Evolutionary conservation across 1,140 invertebrate species (phyloP).

Genomic region (Drosophila subpulchrella): DNA sequence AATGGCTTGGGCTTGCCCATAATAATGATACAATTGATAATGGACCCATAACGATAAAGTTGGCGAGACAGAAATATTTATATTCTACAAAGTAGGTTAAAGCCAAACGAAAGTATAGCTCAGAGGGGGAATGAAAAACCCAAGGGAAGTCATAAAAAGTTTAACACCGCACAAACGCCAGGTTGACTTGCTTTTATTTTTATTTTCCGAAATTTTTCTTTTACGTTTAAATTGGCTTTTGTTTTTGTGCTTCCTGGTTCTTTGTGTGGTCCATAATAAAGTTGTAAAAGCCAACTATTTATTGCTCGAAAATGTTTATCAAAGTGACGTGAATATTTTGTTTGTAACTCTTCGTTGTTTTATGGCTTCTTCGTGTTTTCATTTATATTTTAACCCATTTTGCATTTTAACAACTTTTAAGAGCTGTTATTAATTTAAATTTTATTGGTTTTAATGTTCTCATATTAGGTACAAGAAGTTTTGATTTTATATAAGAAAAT

Average conservation of each 20-base stretch:
- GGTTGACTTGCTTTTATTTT: constrained; percentile 44
- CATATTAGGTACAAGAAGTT: background rate
- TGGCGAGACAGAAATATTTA: constrained; percentile 50
- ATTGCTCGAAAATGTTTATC: constrained; percentile 51
- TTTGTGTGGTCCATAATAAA: constrained; percentile 58
- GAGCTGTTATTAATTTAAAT: background rate
- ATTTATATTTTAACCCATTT: constrained; percentile 6
- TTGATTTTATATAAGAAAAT: background rate
- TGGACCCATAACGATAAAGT: constrained; percentile 49
- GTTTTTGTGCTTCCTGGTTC: constrained; percentile 6
- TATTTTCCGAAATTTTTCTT: background rate
- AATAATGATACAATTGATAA: constrained; percentile 36
- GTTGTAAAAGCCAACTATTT: constrained; percentile 70
- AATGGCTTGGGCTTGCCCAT: constrained; percentile 9
- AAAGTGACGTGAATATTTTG: constrained; percentile 53
- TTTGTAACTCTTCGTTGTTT: constrained; percentile 10
- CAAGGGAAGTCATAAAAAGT: constrained; percentile 63
- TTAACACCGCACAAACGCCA: constrained; percentile 56
- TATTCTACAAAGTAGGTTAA: constrained; percentile 9
- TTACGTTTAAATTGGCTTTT: constrained; percentile 2
- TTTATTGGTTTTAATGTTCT: background rate
- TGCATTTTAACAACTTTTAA: background rate
- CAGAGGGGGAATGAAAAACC: constrained; percentile 20
- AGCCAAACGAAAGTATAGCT: constrained; percentile 15
- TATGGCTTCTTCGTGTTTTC: constrained; percentile 6